phyloP scores from a whole-genome alignment of 2,888 invertebrate species.

The Homarus gammarus region DNA sequence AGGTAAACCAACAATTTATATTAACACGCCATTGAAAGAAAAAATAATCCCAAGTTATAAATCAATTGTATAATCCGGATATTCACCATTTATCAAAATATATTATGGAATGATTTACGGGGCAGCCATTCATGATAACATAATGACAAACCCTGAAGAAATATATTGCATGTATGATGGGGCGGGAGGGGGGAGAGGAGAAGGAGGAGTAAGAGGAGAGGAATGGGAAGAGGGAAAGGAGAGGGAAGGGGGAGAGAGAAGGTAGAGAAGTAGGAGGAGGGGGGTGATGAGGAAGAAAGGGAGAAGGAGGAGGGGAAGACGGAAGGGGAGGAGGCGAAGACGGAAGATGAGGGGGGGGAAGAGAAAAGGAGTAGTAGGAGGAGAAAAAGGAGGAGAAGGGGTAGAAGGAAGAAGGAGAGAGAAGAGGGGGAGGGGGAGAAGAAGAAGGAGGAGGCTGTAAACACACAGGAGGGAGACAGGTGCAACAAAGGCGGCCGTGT shows the following conservation, averaged over 20 bases:
- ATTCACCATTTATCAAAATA: too few relatives aligned
- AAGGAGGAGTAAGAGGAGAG: background rate
- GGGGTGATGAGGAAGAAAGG: background rate
- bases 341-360: background rate
- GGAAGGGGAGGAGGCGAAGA: background rate
- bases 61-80: too few relatives aligned
- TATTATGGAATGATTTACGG: too few relatives aligned
- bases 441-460: background rate
- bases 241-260: background rate
- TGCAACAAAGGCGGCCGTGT: too few relatives aligned
- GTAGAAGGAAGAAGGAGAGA: background rate
- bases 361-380: background rate
- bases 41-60: too few relatives aligned
- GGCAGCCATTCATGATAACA: too few relatives aligned
- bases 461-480: too few relatives aligned
- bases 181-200: background rate
- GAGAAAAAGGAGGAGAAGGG: background rate
- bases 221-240: background rate
- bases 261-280: background rate
- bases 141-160: too few relatives aligned
- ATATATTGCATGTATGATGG: too few relatives aligned
- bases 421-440: background rate
- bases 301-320: background rate
- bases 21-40: too few relatives aligned
- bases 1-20: too few relatives aligned